phyloP scores from a whole-genome alignment of 2,797 vertebrate species.

The Sebastes steindachneri region DNA sequence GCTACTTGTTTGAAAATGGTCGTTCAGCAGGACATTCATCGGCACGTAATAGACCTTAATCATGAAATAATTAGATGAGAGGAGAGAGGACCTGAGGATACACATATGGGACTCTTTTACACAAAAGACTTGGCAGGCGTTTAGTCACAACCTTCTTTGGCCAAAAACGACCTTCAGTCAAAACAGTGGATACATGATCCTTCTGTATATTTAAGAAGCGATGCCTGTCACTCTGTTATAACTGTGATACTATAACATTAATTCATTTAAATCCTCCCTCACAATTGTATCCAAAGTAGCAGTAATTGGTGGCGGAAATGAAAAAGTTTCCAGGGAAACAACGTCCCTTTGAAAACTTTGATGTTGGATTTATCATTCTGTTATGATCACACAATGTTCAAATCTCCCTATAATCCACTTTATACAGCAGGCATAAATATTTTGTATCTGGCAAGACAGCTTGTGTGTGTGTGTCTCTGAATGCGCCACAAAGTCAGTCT shows the following conservation, averaged over 20 bases:
- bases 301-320: background rate
- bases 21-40: background rate
- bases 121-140: constrained; percentile 1
- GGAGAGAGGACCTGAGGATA: constrained; percentile 13
- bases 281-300: background rate
- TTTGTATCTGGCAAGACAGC: background rate
- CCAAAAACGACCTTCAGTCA: background rate
- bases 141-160: background rate
- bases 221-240: background rate
- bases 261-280: background rate
- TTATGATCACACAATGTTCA: background rate
- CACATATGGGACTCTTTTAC: constrained; percentile 21
- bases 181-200: background rate
- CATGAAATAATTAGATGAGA: constrained; percentile 5
- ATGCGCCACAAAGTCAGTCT: background rate
- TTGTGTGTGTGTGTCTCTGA: background rate
- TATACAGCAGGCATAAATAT: background rate
- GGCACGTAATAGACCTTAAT: constrained; percentile 12
- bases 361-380: background rate
- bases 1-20: background rate
- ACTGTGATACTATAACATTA: background rate
- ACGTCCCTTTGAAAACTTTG: background rate
- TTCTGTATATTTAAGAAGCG: background rate
- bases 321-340: background rate
- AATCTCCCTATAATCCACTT: background rate